phyloP scores from a whole-genome alignment of 2,797 vertebrate genomes.

The Nasua narica region DNA sequence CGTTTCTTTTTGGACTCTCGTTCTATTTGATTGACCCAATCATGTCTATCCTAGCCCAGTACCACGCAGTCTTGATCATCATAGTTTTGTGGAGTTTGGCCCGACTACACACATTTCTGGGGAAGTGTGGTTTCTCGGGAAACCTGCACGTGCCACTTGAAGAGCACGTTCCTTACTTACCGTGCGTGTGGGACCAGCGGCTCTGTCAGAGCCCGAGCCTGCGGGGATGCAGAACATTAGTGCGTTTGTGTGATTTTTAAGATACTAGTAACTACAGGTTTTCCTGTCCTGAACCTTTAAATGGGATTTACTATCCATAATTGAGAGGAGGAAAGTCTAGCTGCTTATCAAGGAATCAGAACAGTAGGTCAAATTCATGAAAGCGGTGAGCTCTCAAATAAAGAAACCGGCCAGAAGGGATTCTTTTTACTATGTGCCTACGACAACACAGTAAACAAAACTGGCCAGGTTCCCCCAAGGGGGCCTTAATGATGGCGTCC shows the following conservation, averaged over 20 bases:
- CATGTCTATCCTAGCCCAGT: background rate
- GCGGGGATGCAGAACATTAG: background rate
- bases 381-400: background rate
- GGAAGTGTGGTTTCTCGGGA: background rate
- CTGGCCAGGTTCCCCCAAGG: rapidly evolving
- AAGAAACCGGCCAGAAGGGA: background rate
- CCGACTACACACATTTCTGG: background rate
- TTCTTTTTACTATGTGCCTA: background rate
- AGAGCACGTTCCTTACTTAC: background rate
- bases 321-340: background rate
- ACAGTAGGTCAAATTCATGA: background rate
- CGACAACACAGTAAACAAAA: background rate
- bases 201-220: background rate
- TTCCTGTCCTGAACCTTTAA: background rate
- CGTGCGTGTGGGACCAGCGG: background rate
- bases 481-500: rapidly evolving
- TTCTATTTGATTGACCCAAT: background rate
- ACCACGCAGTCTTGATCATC: background rate
- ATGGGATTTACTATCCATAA: background rate
- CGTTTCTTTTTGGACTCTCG: background rate
- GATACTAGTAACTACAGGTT: background rate
- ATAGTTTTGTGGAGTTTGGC: background rate
- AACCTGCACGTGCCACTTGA: background rate
- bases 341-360: background rate
- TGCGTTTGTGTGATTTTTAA: background rate